A percentile compares a stretch with the other conserved stretches of the same genome.
phyloP scores from a whole-genome alignment of 2,797 vertebrate genomes.

The Cheirogaleus major region DNA sequence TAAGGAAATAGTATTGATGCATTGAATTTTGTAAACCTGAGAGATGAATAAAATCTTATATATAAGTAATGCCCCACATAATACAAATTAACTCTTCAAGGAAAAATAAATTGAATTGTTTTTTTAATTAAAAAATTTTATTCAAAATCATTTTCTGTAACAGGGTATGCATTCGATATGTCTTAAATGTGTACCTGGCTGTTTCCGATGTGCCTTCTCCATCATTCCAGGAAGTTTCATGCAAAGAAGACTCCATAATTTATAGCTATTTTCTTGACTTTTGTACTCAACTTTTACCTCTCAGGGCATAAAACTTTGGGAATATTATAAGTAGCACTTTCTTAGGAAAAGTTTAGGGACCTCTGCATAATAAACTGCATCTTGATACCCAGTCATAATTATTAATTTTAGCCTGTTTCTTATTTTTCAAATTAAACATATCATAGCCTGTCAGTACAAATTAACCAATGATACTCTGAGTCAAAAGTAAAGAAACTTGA shows the following conservation, averaged over 20 bases:
- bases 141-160: conserved; percentile 24
- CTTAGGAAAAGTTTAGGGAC: background rate
- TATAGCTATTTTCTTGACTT: background rate
- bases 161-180: background rate
- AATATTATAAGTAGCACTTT: background rate
- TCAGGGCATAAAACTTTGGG: background rate
- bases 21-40: conserved; percentile 36
- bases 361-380: background rate
- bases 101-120: conserved; percentile 1
- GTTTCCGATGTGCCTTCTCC: background rate
- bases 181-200: background rate
- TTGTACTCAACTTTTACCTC: background rate
- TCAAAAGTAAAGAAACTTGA: conserved; percentile 1
- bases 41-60: background rate
- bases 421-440: background rate
- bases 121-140: conserved; percentile 45
- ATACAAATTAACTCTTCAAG: background rate
- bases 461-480: background rate
- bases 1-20: background rate
- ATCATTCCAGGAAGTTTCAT: background rate
- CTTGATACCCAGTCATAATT: background rate
- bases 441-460: background rate
- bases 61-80: conserved; percentile 2
- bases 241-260: background rate
- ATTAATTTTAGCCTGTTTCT: background rate